Percentiles rank a stretch among this genome's conserved stretches.
These are phyloP conservation scores for Myripristis jacobus DNA, from an alignment of 2,797 vertebrate species.

Conservation along the genomic window DNA sequence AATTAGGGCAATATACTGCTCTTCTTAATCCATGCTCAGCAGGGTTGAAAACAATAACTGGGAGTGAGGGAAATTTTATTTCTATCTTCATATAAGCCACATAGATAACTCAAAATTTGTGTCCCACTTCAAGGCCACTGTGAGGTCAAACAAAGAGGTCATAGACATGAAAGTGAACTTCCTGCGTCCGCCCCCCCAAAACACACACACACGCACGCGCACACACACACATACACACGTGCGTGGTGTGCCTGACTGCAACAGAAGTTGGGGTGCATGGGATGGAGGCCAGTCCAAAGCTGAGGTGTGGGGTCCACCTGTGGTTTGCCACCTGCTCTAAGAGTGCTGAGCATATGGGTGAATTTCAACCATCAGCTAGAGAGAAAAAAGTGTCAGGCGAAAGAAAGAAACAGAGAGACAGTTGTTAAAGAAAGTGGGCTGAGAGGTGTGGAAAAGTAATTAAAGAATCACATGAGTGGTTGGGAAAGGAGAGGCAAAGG, in stretches of 20 bases:
- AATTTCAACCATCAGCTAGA: conserved; percentile 54
- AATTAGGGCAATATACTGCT: conserved; percentile 48
- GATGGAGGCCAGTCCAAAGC: conserved; percentile 44
- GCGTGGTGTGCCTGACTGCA: conserved; percentile 31
- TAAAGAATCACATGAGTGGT: neutral
- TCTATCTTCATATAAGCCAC: conserved; percentile 20
- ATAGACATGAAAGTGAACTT: conserved; percentile 44
- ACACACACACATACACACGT: no score
- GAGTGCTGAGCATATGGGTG: conserved; percentile 65
- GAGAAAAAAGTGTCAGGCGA: conserved; percentile 33
- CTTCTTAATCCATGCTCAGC: conserved; percentile 47
- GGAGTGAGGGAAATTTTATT: conserved; percentile 23
- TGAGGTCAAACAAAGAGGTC: conserved; percentile 43
- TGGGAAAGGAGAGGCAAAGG: neutral
- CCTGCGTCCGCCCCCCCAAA: conserved; percentile 1
- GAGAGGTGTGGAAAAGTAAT: neutral
- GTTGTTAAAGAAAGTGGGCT: neutral
- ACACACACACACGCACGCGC: no score
- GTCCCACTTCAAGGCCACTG: conserved; percentile 42
- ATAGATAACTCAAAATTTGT: conserved; percentile 25
- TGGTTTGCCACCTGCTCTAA: conserved; percentile 76
- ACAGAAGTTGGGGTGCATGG: conserved; percentile 32
- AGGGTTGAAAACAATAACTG: conserved; percentile 26
- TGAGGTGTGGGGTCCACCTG: conserved; percentile 65
- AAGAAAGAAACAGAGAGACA: neutral